These are phyloP conservation scores for Drosophila mettleri DNA, from an alignment of 2,888 invertebrate genomes.

Conservation along the genomic window DNA sequence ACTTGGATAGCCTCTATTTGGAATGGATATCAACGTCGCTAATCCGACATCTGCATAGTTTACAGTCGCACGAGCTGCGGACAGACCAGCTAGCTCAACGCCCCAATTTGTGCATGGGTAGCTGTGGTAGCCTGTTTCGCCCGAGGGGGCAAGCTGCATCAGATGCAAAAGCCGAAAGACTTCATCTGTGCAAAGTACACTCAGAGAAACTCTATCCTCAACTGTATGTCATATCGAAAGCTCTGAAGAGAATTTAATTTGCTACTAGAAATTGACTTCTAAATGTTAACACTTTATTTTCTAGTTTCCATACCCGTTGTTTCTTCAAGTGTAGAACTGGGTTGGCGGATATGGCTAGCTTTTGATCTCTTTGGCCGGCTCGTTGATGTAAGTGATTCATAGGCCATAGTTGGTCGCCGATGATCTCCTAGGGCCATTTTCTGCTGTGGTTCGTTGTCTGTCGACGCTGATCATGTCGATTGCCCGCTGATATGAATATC, in stretches of 20 bases:
- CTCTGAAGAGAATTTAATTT: background rate
- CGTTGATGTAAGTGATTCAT: slow-evolving; percentile 69
- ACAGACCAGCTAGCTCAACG: slow-evolving; percentile 46
- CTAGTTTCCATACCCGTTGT: background rate
- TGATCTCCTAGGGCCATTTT: slow-evolving; percentile 50
- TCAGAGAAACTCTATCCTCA: slow-evolving; percentile 3
- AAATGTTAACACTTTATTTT: too few species aligned
- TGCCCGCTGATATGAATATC: slow-evolving; percentile 67
- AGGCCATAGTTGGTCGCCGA: slow-evolving; percentile 41
- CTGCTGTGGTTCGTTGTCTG: slow-evolving; percentile 34
- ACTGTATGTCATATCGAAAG: background rate
- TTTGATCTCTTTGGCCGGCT: slow-evolving; percentile 26
- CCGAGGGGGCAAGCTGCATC: slow-evolving; percentile 39
- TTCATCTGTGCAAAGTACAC: slow-evolving; percentile 22
- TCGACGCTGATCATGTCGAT: slow-evolving; percentile 71
- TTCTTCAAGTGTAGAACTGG: slow-evolving; percentile 12
- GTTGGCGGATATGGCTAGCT: slow-evolving; percentile 27
- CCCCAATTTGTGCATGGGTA: slow-evolving; percentile 44
- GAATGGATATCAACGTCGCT: slow-evolving; percentile 29
- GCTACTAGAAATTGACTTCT: background rate
- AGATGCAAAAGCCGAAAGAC: slow-evolving; percentile 36
- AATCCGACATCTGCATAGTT: slow-evolving; percentile 44
- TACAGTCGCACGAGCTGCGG: slow-evolving; percentile 31
- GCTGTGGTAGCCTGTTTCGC: slow-evolving; percentile 42
- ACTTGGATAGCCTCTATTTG: slow-evolving; percentile 4